phyloP scores from a whole-genome alignment of 2,797 vertebrate genomes.

The Dryobates pubescens region DNA sequence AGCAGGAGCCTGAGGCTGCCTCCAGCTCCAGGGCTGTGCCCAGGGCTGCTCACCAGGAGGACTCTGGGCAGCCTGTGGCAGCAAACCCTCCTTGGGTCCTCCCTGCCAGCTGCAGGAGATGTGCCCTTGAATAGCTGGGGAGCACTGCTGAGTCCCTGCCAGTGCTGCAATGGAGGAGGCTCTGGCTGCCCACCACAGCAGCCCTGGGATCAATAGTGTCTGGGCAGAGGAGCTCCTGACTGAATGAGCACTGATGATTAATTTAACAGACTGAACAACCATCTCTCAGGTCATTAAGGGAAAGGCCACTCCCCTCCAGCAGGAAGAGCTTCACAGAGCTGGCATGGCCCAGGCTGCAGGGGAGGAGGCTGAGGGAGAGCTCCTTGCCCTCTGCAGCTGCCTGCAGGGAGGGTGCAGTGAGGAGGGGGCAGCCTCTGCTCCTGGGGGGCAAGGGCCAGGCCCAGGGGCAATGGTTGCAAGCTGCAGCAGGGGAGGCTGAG shows the following conservation, averaged over 20 bases:
- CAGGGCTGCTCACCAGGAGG: background rate
- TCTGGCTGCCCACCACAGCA: background rate
- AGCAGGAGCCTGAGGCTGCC: background rate
- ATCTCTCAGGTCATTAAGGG: background rate
- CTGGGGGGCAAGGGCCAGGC: too few relatives aligned
- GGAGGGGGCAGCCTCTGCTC: too few relatives aligned
- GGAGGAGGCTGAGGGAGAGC: too few relatives aligned
- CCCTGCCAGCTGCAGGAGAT: background rate
- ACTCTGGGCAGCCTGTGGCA: background rate
- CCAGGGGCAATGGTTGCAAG: too few relatives aligned
- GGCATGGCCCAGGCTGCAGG: background rate
- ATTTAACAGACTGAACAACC: constrained; percentile 51
- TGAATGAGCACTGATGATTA: constrained; percentile 48
- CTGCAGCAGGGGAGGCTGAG: too few relatives aligned
- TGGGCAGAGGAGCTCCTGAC: background rate
- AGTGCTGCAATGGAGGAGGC: background rate
- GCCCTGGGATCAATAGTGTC: constrained; percentile 51
- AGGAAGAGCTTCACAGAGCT: background rate
- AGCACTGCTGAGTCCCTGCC: constrained; percentile 1
- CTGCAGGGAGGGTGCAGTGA: too few relatives aligned
- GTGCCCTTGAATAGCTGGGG: background rate
- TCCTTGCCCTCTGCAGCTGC: too few relatives aligned
- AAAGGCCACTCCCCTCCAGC: background rate
- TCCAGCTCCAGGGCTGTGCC: background rate
- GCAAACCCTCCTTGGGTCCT: background rate